phyloP scores from a whole-genome alignment of 2,888 invertebrate genomes.

The Pecten maximus region DNA sequence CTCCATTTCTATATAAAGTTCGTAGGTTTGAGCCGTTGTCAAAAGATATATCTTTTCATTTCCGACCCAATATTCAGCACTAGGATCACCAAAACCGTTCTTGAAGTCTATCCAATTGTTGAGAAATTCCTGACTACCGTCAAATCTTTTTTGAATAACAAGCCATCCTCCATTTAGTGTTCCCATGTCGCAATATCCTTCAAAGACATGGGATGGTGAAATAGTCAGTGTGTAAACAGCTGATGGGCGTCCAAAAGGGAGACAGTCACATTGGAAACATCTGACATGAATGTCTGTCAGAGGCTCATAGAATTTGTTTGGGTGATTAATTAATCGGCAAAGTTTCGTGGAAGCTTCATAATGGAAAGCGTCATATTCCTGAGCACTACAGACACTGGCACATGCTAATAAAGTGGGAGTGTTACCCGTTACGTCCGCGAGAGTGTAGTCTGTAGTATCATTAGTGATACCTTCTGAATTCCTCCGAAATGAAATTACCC shows the following conservation, averaged over 20 bases:
- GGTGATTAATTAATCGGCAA: not conserved
- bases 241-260: not conserved
- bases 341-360: not conserved
- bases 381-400: not conserved
- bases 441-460: not conserved
- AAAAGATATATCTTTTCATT: not conserved
- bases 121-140: not conserved
- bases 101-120: not conserved
- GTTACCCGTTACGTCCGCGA: not conserved
- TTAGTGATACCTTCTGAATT: not conserved
- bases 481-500: not conserved
- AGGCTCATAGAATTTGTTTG: not conserved
- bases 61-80: not conserved
- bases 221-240: not conserved
- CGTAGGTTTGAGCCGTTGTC: not conserved
- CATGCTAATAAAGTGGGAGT: not conserved
- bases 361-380: not conserved
- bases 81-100: not conserved
- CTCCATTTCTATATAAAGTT: not conserved
- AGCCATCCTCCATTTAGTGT: not conserved
- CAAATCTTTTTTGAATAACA: not conserved
- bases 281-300: not conserved
- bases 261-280: not conserved
- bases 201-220: too few species aligned
- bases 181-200: not conserved